phyloP scores from a whole-genome alignment of 2,888 invertebrate species.

The Cephus sareptanus region DNA sequence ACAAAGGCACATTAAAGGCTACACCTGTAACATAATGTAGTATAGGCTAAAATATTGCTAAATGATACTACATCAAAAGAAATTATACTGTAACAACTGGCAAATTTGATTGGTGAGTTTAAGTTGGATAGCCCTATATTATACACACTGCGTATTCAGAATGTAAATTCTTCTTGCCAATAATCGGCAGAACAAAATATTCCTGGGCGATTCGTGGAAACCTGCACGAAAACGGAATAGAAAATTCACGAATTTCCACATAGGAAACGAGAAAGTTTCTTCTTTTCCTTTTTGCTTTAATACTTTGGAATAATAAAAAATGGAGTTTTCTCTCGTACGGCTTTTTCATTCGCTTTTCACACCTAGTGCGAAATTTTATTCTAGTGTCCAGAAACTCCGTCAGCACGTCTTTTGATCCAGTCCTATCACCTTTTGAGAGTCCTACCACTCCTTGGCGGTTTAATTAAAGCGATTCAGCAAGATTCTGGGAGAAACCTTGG shows the following conservation, averaged over 20 bases:
- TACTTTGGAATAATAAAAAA: not conserved
- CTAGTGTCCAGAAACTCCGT: not conserved
- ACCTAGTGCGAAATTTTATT: not conserved
- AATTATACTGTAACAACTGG: not conserved
- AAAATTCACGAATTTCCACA: not conserved
- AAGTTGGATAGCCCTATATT: not conserved
- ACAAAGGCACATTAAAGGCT: not conserved
- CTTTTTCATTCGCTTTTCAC: not conserved
- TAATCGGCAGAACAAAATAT: not conserved
- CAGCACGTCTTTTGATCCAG: not conserved
- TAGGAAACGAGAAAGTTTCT: not conserved
- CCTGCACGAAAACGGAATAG: not conserved
- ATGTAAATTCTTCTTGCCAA: not conserved
- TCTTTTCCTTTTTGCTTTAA: not conserved
- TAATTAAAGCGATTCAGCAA: slow-evolving; percentile 14
- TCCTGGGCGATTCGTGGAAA: not conserved
- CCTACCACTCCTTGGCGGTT: slow-evolving; percentile 5
- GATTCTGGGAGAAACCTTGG: slow-evolving; percentile 14
- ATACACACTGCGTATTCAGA: not conserved
- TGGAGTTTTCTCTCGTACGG: not conserved
- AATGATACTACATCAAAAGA: not conserved
- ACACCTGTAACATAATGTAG: not conserved
- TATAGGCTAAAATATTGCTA: not conserved
- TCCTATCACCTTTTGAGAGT: not conserved
- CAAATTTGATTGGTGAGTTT: not conserved